Evolutionary conservation across 2,113 vertebrate species (phyloP).

Genomic region (Pithys albifrons): DNA sequence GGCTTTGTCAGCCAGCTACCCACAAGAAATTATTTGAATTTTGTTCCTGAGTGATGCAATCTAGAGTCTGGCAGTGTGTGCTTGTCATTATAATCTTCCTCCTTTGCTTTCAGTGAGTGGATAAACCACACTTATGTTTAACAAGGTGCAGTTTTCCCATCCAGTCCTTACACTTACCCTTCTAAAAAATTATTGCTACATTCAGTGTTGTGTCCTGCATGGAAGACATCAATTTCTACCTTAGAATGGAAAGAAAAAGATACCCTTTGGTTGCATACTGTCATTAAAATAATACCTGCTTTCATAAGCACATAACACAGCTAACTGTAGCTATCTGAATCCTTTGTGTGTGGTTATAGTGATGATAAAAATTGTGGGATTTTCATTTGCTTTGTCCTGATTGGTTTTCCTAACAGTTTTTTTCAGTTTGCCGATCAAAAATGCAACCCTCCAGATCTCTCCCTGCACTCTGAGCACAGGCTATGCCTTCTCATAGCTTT

Average conservation of each 20-base stretch:
- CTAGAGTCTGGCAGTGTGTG: not conserved
- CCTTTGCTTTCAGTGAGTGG: constrained; percentile 2
- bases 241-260: not conserved
- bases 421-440: not conserved
- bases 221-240: not conserved
- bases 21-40: constrained; percentile 26
- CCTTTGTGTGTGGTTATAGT: not conserved
- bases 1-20: constrained; percentile 38
- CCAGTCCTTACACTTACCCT: not conserved
- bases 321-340: not conserved
- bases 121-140: not conserved
- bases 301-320: not conserved
- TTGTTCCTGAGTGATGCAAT: constrained; percentile 34
- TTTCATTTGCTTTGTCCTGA: not conserved
- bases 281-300: not conserved
- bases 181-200: not conserved
- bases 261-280: not conserved
- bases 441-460: not conserved
- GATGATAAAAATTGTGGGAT: not conserved
- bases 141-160: not conserved
- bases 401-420: not conserved
- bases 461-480: not conserved
- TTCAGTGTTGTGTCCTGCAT: not conserved
- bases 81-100: constrained; percentile 29
- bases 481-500: not conserved